These are phyloP conservation scores for Etia nguti DNA, from an alignment of 2,113 vertebrate genomes.

Conservation along the genomic window DNA sequence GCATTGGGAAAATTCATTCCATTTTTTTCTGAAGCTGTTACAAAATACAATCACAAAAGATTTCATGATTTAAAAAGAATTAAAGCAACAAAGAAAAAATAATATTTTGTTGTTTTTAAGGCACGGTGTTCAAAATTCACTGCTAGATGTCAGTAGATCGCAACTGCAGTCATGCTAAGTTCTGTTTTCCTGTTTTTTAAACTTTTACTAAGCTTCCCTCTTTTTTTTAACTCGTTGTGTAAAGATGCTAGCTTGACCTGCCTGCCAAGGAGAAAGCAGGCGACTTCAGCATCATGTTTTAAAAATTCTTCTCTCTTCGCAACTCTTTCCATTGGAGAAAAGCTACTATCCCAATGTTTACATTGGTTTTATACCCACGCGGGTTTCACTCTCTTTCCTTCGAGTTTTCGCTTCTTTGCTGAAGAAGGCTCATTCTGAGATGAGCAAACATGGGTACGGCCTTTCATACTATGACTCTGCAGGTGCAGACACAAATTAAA, in stretches of 20 bases:
- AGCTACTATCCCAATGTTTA: neutral
- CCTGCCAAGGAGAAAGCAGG: neutral
- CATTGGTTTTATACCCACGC: neutral
- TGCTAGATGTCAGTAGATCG: neutral
- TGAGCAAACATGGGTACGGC: neutral
- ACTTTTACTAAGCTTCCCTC: neutral
- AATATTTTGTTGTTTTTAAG: neutral
- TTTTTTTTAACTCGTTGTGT: neutral
- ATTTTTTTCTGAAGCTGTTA: no score
- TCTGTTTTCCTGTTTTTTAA: neutral
- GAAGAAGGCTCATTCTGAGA: neutral
- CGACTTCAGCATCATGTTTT: neutral
- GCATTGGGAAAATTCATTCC: no score
- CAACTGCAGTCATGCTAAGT: neutral
- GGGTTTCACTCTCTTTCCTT: neutral
- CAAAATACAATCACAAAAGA: no score
- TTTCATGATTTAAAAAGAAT: no score
- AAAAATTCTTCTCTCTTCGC: neutral
- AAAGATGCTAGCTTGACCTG: neutral
- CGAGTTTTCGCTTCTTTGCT: neutral
- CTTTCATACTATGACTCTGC: neutral
- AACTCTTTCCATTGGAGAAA: neutral
- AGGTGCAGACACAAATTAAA: neutral
- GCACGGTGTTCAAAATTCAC: neutral
- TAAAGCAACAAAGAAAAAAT: neutral